Evolutionary conservation across 2,888 invertebrate species (phyloP).

Genomic region (Itoplectis maculator): DNA sequence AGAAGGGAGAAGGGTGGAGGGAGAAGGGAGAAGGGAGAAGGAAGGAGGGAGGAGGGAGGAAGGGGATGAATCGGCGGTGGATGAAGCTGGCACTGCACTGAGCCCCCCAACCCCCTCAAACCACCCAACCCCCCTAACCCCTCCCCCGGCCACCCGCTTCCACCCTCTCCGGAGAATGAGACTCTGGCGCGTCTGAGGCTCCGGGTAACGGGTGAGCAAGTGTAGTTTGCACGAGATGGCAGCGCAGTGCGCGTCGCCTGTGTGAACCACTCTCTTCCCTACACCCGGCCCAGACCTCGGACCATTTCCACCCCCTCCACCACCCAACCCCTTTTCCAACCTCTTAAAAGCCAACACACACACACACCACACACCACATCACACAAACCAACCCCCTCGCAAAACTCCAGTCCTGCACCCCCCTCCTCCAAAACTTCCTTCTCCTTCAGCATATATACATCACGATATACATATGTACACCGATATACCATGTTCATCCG

Average conservation of each 20-base stretch:
- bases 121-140: conserved; percentile 7
- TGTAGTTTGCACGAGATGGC: conserved; percentile 80
- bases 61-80: conserved; percentile 45
- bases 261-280: conserved; percentile 70
- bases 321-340: conserved; percentile 3
- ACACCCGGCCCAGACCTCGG: conserved; percentile 51
- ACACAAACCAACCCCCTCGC: conserved; percentile 12
- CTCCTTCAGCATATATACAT: neutral
- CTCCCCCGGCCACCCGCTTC: conserved; percentile 29
- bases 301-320: conserved; percentile 25
- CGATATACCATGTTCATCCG: conserved; percentile 2
- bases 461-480: conserved; percentile 6
- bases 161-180: conserved; percentile 53
- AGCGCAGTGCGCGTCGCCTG: conserved; percentile 76
- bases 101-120: conserved; percentile 2
- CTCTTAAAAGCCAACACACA: neutral
- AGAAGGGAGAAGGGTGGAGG: neutral
- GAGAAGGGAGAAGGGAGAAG: neutral
- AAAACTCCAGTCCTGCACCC: neutral
- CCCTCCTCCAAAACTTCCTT: too few relatives aligned
- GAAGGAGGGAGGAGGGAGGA: neutral
- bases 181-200: conserved; percentile 59
- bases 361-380: conserved; percentile 5
- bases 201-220: conserved; percentile 61
- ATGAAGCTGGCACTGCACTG: conserved; percentile 49